Evolutionary conservation across 2,113 vertebrate species (phyloP), one percentile per base, ranked within the genome.

Genomic region (Toxotes jaculatrix): DNA sequence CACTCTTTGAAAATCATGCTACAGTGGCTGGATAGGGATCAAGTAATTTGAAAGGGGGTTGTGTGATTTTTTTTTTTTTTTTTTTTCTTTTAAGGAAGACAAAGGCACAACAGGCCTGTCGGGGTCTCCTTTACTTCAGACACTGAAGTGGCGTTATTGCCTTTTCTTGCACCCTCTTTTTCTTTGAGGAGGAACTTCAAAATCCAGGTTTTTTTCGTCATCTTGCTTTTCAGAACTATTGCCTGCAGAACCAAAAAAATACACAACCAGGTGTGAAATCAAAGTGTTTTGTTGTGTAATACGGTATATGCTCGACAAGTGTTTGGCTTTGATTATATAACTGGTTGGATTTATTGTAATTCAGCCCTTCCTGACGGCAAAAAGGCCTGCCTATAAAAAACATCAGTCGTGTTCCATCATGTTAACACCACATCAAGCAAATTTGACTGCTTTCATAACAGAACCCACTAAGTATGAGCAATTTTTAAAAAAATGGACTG

Each of bases 401-500:
- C 10, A 65, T 65, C 19, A 56, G 42, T 69, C 31, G 2, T 3
- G 14, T 21, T 53, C 12, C 31, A 62, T 62, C 14, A 27, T 77
- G 32, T 78, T 68, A 40, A 49, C 34, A 34, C 32, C 23, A n/a
- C 45, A 61, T 74, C 19, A 36, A n/a, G 36, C 69, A 69, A 62
- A 68, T 74, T 4, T 75, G 51, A 82, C 21, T 76, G 47, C 31
- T 79, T 62, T 76, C 53, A 84, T 49, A 74, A 74, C 27, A 53
- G n/a, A 55, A 51, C 32, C 17, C 31, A 13, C 51, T 10, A 67
- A 55, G 23, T 34, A 32, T 57, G 23, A 71, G 32, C 36, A 64
- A 34, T 72, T 80, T 77, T 43, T 69, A 31, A 45, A 51, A 68
- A 74, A 82, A 61, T 70, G 14, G 42, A 49, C 38, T 43, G 36